Percentiles rank a stretch among this genome's conserved stretches.
phyloP scores from a whole-genome alignment of 2,113 vertebrate genomes.

The Corapipo altera region DNA sequence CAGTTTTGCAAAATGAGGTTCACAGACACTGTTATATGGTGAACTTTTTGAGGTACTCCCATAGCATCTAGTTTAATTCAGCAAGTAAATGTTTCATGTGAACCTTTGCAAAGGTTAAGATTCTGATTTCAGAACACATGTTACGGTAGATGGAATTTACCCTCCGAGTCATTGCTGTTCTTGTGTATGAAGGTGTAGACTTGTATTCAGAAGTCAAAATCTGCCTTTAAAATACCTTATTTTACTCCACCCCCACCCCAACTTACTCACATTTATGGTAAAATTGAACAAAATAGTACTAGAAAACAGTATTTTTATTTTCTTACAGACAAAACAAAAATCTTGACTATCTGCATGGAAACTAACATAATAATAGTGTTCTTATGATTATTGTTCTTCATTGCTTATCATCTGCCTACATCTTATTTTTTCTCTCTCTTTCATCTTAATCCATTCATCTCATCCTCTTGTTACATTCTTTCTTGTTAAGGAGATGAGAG shows the following conservation, averaged over 20 bases:
- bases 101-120: slow-evolving; percentile 17
- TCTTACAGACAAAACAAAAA: neutral
- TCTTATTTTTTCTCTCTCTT: neutral
- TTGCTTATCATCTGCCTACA: neutral
- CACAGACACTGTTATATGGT: neutral
- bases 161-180: neutral
- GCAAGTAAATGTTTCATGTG: neutral
- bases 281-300: neutral
- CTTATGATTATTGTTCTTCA: neutral
- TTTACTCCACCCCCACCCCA: neutral
- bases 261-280: neutral
- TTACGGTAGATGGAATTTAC: neutral
- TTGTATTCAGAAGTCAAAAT: neutral
- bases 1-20: neutral
- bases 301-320: neutral
- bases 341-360: neutral
- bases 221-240: neutral
- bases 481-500: neutral
- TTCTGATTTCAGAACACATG: slow-evolving; percentile 24
- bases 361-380: neutral
- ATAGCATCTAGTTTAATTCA: neutral
- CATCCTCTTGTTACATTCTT: neutral
- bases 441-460: neutral
- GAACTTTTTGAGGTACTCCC: neutral
- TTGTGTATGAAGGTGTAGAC: neutral